phyloP scores from a whole-genome alignment of 2,113 vertebrate species.

The Pavo muticus region DNA sequence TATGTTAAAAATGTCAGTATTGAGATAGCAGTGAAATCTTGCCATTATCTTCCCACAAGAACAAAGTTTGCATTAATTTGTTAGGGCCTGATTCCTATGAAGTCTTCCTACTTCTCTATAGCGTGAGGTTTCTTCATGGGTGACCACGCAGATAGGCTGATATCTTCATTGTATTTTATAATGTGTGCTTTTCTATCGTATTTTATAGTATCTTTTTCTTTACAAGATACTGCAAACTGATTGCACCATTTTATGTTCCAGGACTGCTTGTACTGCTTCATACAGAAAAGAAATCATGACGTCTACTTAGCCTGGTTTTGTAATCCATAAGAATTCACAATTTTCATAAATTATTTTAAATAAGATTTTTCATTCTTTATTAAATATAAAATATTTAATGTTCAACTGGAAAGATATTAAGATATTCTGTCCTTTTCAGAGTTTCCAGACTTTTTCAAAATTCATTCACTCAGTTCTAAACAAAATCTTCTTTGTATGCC shows the following conservation, averaged over 20 bases:
- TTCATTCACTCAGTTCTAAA: neutral
- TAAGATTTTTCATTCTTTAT: neutral
- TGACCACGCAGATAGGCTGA: neutral
- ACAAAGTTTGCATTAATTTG: neutral
- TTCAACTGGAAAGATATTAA: neutral
- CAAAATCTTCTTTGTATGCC: neutral
- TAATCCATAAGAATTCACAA: neutral
- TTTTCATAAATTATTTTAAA: neutral
- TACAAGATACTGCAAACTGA: neutral
- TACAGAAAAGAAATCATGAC: neutral
- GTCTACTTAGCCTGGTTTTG: neutral
- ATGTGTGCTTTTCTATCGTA: accelerated
- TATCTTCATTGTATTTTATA: neutral
- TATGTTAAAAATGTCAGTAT: neutral
- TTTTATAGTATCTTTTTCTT: neutral
- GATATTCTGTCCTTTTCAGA: neutral
- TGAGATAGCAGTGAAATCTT: neutral
- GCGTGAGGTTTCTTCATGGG: neutral
- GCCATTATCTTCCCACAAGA: neutral
- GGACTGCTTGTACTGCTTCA: neutral
- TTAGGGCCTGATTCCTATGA: neutral
- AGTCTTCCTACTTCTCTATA: neutral
- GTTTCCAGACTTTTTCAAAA: neutral
- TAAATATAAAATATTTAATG: neutral
- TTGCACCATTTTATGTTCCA: neutral